Base-by-base conservation (phyloP, 2,888 invertebrate genomes). In the Girardia tigrina region DNA sequence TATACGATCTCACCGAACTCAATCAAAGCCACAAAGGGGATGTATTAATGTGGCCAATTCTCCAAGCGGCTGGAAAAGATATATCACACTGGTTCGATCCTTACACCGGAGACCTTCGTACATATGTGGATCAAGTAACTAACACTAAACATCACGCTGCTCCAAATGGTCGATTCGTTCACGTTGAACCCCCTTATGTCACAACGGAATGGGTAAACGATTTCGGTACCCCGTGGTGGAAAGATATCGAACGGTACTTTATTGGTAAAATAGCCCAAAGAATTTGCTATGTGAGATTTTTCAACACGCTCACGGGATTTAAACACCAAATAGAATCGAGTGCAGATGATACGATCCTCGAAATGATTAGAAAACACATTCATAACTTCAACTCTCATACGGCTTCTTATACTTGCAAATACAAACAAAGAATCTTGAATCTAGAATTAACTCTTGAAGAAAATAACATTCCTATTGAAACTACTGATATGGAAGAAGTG, bases 11-110 rank as follows among this genome's bases (percentile, higher is more conserved):
- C 6, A 56, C 56, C 6, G 56, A 56, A n/a, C 56, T 56, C 56
- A 20, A 16, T 56, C 56, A 56, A 56, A 56, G 56, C n/a, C n/a
- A 56, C 23, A 56, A 56, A 84, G 84, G 84, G 71, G 82, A 83
- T 80, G 80, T 84, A 26, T 77, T 84, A 16, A 78, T 84, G 72
- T 84, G 88, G 82, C 89, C 90, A 2, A 85, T 92, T 70, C 79
- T 90, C 0, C 89, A 89, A 0, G 87, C 88, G 81, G 91, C 90
- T 8, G 92, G 92, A 23, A 91, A 91, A 82, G 91, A 92, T 82
- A 87, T 92, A 16, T 89, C 89, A 79, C 88, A 90, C 81, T 91
- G 90, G 89, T 91, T 92, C 82, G 88, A 90, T 78, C 86, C 82
- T 0, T 83, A 83, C 78, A 83, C 82, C 72, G 82, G 82, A 80